Evolutionary conservation across 2,113 vertebrate genomes (phyloP), one percentile per base, ranked within the genome.

Genomic region (Pleuronectes platessa): DNA sequence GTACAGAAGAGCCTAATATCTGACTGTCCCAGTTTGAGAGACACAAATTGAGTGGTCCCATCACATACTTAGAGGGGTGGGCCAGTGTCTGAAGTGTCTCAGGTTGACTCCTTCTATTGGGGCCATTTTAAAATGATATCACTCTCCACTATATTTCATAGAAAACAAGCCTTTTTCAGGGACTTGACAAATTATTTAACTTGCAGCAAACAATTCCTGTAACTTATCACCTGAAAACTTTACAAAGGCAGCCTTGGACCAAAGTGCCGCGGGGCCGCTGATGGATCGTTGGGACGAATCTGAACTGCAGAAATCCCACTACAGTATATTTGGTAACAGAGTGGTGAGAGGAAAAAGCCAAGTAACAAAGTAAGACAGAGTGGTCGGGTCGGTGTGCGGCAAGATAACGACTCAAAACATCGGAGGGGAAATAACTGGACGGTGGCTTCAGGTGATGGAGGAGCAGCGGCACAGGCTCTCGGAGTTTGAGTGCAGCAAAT

Each of bases 1-100:
- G 3, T 37, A 47, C 59, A 61, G 3, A 3, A 17, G 18, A 37
- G 60, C 0, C 2, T 37, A 37, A 9, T 37, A 10, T 37, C 10
- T 17, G 64, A 21, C 51, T 59, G 31, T 27, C 56, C 67, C 49
- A 71, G 49, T 74, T 20, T 59, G 20, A 64, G 45, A 61, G 35
- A 64, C n/a, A 71, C 27, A 5, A 56, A 59, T n/a, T 5, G 15
- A 76, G 63, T 10, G n/a, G 2, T 20, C 56, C n/a, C 49, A 5
- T 71, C 55, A 31, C 61, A 49, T 49, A 14, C 31, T n/a, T 26
- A 40, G 49, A 61, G 18, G 3, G 9, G 18, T 20, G 26, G 26
- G 9, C 18, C 20, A n/a, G 21, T 63, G 17, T 55, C 42, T 20
- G 0, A 40, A 8, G 14, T 53, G 3, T 37, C 17, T 24, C 53